Base-by-base conservation (phyloP, 2,797 vertebrate species). In the Nannoperca australis region DNA sequence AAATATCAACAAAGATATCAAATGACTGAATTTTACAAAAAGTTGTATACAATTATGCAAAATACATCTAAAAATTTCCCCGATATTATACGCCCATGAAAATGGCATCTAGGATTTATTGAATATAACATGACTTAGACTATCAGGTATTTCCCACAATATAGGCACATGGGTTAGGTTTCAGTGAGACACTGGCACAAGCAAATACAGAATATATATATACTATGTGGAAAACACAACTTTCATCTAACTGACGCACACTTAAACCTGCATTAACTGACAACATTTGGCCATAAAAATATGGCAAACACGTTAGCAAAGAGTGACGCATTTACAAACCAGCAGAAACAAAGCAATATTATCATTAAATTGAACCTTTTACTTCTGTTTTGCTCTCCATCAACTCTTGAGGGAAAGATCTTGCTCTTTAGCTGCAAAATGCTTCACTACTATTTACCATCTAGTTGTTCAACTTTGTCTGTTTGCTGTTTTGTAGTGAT, bases 171-270 rank as follows among this genome's bases (percentile, higher is more conserved):
- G 55, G 50, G 56, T 72, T 44, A 61, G 11, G 45, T 63, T 6
- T 65, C n/a, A 70, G 49, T 56, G n/a, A 76, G 55, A 55, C 45
- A 40, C 44, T 67, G 54, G 44, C 73, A 73, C 40, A 62, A 54
- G 56, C 38, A 49, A 15, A 72, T 20, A 50, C 34, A 44, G 30
- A 66, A 66, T 61, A 42, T 58, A 59, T 64, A 40, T 42, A 40
- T 13, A 27, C 24, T 27, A 40, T 40, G 38, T 42, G 40, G 36
- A 54, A 68, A 27, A 27, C 24, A 27, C 24, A 53, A 60, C 7
- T 65, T 80, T 45, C 27, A 64, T 69, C 59, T 36, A 14, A 68
- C 44, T 44, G 54, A 56, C 44, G 70, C 9, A 27, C 6, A 59
- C 42, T 71, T 56, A 34, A 63, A 47, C 1, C 45, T 42, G 27